A percentile compares a stretch with the other conserved stretches of the same genome.
Evolutionary conservation across 2,888 invertebrate species (phyloP).

Genomic region (Caenorhabditis sulstoni): DNA sequence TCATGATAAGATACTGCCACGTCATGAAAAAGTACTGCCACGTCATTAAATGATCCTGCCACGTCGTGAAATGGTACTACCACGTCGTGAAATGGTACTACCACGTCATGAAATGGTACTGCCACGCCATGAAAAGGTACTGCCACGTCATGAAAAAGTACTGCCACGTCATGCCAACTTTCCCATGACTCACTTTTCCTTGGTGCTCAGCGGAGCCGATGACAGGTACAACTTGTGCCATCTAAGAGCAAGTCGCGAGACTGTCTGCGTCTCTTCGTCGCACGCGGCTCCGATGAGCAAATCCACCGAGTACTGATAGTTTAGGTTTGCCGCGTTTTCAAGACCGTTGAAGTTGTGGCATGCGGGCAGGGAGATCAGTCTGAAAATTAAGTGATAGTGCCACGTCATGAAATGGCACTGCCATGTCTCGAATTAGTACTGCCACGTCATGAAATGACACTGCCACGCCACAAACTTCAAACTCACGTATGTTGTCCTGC

Average conservation of each 20-base stretch:
- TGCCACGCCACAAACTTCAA: not conserved
- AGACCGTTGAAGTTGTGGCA: conserved; percentile 70
- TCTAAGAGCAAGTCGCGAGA: conserved; percentile 60
- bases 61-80: too few species aligned
- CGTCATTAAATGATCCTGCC: too few species aligned
- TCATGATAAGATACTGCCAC: too few species aligned
- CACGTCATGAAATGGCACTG: too few species aligned
- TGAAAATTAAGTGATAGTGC: conserved; percentile 18
- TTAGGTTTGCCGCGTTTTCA: conserved; percentile 65
- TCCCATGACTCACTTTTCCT: conserved; percentile 39
- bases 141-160: too few species aligned
- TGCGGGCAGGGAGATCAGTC: conserved; percentile 62
- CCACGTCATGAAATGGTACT: too few species aligned
- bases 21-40: too few species aligned
- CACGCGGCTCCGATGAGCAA: conserved; percentile 65
- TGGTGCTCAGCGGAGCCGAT: conserved; percentile 48
- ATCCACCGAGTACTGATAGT: conserved; percentile 63
- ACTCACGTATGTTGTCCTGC: conserved; percentile 43
- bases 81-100: too few species aligned
- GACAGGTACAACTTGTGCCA: conserved; percentile 64
- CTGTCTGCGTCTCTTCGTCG: conserved; percentile 65
- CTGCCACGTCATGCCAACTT: not conserved
- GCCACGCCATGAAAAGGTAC: too few species aligned
- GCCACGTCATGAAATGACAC: too few species aligned
- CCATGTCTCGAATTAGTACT: too few species aligned